Base-by-base conservation (phyloP, 2,888 invertebrate species). In the Andrena bicolor region DNA sequence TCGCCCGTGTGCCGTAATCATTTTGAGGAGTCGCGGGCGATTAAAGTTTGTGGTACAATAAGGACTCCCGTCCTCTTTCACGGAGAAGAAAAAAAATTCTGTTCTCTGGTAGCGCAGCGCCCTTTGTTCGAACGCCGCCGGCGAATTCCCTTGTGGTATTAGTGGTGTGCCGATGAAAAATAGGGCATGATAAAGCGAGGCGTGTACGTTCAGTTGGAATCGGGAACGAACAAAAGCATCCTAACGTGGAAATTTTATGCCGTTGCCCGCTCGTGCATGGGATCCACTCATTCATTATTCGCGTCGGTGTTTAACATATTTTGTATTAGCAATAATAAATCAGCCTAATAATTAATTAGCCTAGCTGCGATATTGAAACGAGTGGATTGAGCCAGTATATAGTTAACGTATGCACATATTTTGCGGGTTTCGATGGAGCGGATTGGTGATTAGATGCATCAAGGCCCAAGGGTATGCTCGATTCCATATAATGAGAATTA, bases 1-100 rank as follows among this genome's bases (percentile, higher is more conserved):
- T 53, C 75, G 32, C 70, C 56, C 65, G 71, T 51, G 68, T 23
- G 16, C 53, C 63, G 69, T 72, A 73, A 76, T 68, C 72, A 53
- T 76, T 73, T 71, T 53, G 64, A 53, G 49, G 69, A 58, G 77
- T 63, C 56, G 61, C 48, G 58, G 51, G 74, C 84, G 82, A 86
- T 85, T 86, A 81, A 85, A 85, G 76, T 71, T 32, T 51, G 48
- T 23, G 23, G 35, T 60, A 63, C 63, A 83, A 79, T 74, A 76
- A 76, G 68, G 53, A 35, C 69, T 53, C 32, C 4, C 53, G 28
- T 30, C 35, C 35, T 68, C 56, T 76, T 68, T 53, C 63, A 32
- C 56, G n/a, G n/a, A 20, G 26, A 49, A n/a, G n/a, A 26, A 49
- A n/a, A 51, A 74, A 83, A 83, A 66, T 60, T 72, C 53, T 64